Base-by-base conservation (phyloP, 2,888 invertebrate genomes). In the Pandemis cinnamomeana region DNA sequence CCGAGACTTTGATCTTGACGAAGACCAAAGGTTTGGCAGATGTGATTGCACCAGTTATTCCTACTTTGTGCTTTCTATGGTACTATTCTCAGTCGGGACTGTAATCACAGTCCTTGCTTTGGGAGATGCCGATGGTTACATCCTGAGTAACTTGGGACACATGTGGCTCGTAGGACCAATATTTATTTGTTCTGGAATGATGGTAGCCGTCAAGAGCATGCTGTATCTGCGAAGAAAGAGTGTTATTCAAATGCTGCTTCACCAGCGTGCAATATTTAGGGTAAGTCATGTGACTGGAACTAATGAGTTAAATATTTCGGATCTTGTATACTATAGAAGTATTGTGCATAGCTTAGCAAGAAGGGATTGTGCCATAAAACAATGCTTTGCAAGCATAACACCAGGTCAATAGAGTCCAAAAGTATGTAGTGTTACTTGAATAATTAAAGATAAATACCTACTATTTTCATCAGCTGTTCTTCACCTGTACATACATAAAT, bases 141-240 rank as follows among this genome's bases (percentile, higher is more conserved):
- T 95, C 80, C 94, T 95, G 79, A 94, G 89, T 79, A 95, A 95
- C 88, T 89, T 96, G 80, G 96, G 96, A 77, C 95, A 96, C 91
- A 95, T 96, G 96, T 96, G 96, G 96, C 93, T 96, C 15, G 95
- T 96, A 75, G 96, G 96, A 75, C 96, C 96, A 70, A 95, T 96
- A 84, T 95, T 96, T 85, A 95, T 96, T 85, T 95, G 96, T 88
- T 95, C 95, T 77, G 96, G 96, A 78, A 94, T 96, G 89, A 95
- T 96, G 96, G 95, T 96, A 71, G 96, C 96, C 62, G 95, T 96
- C n/a, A 96, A 96, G 84, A 96, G 95, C 82, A 95, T 96, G 92
- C 86, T 96, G 67, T 96, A 96, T 86, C 89, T 96, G 78, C 91
- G 96, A 80, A 93, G 95, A 84, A 96, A 96, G 84, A 95, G 95